Evolutionary conservation across 2,113 vertebrate genomes (phyloP), one percentile per base, ranked within the genome.

Genomic region (Pterocles burchelli): DNA sequence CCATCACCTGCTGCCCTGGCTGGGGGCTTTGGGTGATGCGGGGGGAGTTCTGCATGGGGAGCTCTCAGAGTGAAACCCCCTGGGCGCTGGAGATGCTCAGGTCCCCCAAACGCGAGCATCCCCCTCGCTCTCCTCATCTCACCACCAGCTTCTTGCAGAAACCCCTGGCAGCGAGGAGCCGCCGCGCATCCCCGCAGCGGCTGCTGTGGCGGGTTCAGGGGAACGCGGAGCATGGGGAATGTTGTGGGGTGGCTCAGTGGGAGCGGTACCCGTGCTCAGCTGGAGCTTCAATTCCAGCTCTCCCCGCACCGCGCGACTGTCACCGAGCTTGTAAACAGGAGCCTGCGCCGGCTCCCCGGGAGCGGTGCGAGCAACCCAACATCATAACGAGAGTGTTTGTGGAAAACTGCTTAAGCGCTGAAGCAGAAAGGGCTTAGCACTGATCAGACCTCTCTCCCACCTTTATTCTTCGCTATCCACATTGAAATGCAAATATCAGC

Each of bases 401-500:
- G 98, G 98, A 98, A 98, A 98, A 98, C 98, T 94, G 98, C 98
- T 98, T 97, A 98, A 98, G 99, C 99, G 97, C 98, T 98, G 98
- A 98, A 99, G 99, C 99, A 99, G 99, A 99, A 99, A 99, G 99
- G 99, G 99, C 99, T 99, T 98, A 99, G 99, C 99, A 98, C 98
- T 98, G 99, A 99, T 99, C 99, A 99, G 99, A 99, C 99, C 99
- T 99, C 98, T 98, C 98, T 99, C 97, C 99, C 99, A 99, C 99
- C 99, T 99, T 99, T 99, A 99, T 99, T 99, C 99, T 99, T 98
- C 98, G 97, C 98, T 98, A 98, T 99, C 99, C 99, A 99, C 99
- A 99, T 99, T 99, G 99, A 99, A 99, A 99, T 99, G 99, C 99
- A 99, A 99, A 99, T 99, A 99, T 98, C 99, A 97, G 99, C 97